These are phyloP conservation scores for Forpus xanthops DNA, from an alignment of 2,797 vertebrate genomes.

Conservation along the genomic window DNA sequence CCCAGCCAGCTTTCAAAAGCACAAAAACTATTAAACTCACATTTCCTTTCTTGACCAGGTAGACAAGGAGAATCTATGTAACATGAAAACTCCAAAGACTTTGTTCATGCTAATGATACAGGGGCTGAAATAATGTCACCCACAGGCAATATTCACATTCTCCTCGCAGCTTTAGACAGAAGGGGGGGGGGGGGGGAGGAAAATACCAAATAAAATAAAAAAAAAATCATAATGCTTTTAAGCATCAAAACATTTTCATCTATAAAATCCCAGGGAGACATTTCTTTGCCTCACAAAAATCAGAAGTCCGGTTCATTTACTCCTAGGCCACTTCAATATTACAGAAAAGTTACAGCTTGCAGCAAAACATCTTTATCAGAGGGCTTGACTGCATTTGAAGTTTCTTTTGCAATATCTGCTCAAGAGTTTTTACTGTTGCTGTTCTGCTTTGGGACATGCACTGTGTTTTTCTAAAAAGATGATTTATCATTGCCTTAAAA, in stretches of 20 bases:
- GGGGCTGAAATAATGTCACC: not conserved
- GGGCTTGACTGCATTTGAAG: not conserved
- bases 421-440: slow-evolving; percentile 30
- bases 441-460: not conserved
- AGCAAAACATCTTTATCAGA: not conserved
- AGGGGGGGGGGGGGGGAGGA: rapidly evolving
- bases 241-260: not conserved
- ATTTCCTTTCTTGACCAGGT: slow-evolving; percentile 4
- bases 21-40: not conserved
- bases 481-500: not conserved
- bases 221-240: not conserved
- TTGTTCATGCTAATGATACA: not conserved
- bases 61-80: slow-evolving; percentile 38
- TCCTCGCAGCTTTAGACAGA: not conserved
- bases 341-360: not conserved
- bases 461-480: not conserved
- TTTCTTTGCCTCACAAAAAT: not conserved
- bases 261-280: not conserved
- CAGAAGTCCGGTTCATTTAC: not conserved
- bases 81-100: slow-evolving; percentile 9
- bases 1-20: not conserved
- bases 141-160: not conserved
- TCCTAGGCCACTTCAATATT: not conserved
- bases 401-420: slow-evolving; percentile 43
- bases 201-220: not conserved